A percentile compares a stretch with the other conserved stretches of the same genome.
Evolutionary conservation across 2,113 vertebrate species (phyloP).

Genomic region (Aegotheles bennettii): DNA sequence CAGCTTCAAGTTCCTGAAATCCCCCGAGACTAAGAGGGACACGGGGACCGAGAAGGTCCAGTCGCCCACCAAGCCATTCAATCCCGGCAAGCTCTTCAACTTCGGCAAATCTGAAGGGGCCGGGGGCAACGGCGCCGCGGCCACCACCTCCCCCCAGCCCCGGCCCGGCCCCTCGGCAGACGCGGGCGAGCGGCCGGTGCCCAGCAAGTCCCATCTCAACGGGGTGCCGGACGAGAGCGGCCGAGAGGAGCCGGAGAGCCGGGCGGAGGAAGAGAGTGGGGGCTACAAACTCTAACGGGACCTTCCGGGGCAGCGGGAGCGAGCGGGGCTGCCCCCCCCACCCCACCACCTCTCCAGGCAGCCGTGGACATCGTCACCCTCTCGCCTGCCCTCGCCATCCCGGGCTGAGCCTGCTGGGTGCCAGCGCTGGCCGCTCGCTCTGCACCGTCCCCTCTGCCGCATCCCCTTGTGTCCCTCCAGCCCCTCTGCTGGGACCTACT

Average conservation of each 20-base stretch:
- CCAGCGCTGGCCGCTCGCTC: neutral
- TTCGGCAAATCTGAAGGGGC: constrained; percentile 83
- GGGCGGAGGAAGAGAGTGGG: constrained; percentile 67
- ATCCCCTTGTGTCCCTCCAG: neutral
- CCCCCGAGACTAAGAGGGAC: constrained; percentile 88
- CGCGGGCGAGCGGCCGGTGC: constrained; percentile 25
- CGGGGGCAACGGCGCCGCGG: constrained; percentile 41
- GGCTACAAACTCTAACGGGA: constrained; percentile 69
- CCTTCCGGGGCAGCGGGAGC: neutral
- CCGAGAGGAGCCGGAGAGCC: constrained; percentile 69
- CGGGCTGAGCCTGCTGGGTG: neutral
- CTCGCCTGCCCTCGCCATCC: neutral
- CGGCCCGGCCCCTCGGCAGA: constrained; percentile 38
- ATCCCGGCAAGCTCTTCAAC: constrained; percentile 88
- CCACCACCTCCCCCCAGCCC: constrained; percentile 14
- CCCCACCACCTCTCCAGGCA: neutral
- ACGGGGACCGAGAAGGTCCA: constrained; percentile 82
- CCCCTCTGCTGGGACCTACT: too few relatives aligned
- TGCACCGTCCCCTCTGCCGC: neutral
- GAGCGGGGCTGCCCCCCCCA: neutral
- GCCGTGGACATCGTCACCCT: neutral
- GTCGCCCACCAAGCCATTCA: constrained; percentile 94
- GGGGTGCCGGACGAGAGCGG: constrained; percentile 54
- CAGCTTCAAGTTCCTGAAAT: constrained; percentile 95
- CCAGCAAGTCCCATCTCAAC: constrained; percentile 59